Conservation (phyloP, 2,888 invertebrate species). For the Thumatha senex region DNA sequence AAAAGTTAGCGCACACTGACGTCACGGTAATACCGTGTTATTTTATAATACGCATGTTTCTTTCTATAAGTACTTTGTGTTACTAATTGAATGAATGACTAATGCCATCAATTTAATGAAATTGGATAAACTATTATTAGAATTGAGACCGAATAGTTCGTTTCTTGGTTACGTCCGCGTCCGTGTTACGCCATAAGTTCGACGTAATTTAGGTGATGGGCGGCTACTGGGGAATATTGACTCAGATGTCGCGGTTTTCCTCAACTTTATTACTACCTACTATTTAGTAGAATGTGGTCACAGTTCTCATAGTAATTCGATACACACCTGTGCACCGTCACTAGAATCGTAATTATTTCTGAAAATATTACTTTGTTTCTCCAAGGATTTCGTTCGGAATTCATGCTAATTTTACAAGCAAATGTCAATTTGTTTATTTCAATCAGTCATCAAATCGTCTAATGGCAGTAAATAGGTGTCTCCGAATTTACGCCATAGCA, state of each 20-base stretch:
- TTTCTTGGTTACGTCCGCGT: conserved; percentile 22
- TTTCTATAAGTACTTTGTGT: not conserved
- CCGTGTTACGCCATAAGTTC: conserved; percentile 24
- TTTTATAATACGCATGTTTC: too few species aligned
- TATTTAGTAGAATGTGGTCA: conserved; percentile 14
- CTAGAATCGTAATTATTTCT: conserved; percentile 8
- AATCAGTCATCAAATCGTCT: too few species aligned
- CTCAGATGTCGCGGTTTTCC: conserved; percentile 26
- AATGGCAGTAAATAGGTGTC: too few species aligned
- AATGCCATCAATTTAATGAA: not conserved
- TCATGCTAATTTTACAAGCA: too few species aligned
- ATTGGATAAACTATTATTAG: too few species aligned
- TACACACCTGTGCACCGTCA: conserved; percentile 7
- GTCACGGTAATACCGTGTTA: too few species aligned
- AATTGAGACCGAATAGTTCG: not conserved
- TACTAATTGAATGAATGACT: conserved; percentile 3
- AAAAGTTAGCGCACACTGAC: too few species aligned
- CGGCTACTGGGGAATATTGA: conserved; percentile 17
- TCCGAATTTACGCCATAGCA: too few species aligned
- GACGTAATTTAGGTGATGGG: conserved; percentile 22
- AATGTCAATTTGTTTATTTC: too few species aligned
- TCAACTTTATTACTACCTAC: conserved; percentile 16
- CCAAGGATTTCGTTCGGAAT: not conserved
- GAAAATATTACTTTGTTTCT: not conserved
- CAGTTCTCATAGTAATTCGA: conserved; percentile 16